Percentiles rank a stretch among this genome's conserved stretches.
These are phyloP conservation scores for Cyprinus carpio DNA, from an alignment of 2,113 vertebrate species.

Conservation along the genomic window DNA sequence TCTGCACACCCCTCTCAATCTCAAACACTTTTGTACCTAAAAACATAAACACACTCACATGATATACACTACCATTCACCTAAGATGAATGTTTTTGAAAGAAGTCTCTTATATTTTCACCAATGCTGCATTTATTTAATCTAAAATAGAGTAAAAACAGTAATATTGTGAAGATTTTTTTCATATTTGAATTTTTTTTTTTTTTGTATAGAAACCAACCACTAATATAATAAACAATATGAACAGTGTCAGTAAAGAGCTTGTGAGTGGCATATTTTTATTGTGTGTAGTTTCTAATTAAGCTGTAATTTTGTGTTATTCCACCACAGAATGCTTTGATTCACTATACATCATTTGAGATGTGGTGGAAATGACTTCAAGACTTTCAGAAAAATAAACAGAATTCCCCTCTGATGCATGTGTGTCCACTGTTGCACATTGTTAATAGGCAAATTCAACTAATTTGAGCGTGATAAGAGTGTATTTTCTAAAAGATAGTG, in stretches of 20 bases:
- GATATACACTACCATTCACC: background rate
- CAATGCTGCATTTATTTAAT: background rate
- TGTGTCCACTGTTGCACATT: background rate
- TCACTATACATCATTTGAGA: background rate
- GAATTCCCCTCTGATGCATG: background rate
- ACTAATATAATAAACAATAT: background rate
- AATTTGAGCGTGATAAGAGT: background rate
- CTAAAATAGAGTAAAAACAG: background rate
- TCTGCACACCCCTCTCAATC: constrained; percentile 72
- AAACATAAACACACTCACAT: constrained; percentile 40
- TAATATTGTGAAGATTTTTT: background rate
- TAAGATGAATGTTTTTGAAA: background rate
- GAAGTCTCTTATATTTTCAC: background rate
- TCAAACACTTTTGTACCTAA: constrained; percentile 67
- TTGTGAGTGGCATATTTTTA: background rate
- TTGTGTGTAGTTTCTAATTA: background rate
- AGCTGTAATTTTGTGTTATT: background rate
- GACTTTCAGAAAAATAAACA: background rate
- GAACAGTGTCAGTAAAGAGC: background rate
- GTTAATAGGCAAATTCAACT: background rate
- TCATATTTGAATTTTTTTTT: no score
- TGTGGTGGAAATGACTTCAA: background rate
- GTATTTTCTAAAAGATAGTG: background rate
- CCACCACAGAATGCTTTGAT: background rate
- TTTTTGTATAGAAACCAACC: background rate